Evolutionary conservation across 1,140 invertebrate genomes (phyloP).

Genomic region (Neodiprion lecontei): DNA sequence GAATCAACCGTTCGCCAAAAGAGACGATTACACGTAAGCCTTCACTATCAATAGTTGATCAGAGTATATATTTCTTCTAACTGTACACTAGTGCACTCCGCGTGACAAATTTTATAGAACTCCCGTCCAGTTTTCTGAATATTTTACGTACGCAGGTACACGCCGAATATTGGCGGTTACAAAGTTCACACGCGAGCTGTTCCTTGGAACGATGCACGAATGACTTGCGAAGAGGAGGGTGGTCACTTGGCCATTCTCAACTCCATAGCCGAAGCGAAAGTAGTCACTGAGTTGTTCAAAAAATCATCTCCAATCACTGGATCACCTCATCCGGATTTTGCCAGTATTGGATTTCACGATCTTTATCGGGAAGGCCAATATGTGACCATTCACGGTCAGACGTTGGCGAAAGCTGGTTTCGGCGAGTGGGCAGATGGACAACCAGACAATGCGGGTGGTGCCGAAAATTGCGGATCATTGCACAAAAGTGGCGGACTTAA

Average conservation of each 20-base stretch:
- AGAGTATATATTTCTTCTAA: not conserved
- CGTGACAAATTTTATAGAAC: not conserved
- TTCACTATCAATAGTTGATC: not conserved
- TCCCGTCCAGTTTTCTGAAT: not conserved
- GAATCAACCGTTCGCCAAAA: not conserved
- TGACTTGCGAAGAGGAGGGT: slow-evolving; percentile 24
- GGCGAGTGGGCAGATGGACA: slow-evolving; percentile 45
- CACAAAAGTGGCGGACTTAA: slow-evolving; percentile 50
- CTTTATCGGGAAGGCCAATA: slow-evolving; percentile 23
- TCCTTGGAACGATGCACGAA: slow-evolving; percentile 19
- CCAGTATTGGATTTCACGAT: slow-evolving; percentile 48
- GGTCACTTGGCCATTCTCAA: slow-evolving; percentile 29
- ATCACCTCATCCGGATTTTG: slow-evolving; percentile 36
- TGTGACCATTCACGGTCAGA: slow-evolving; percentile 28
- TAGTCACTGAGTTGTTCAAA: slow-evolving; percentile 37
- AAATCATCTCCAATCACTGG: not conserved
- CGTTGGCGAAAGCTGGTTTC: slow-evolving; percentile 45
- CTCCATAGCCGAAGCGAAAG: slow-evolving; percentile 31
- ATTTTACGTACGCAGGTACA: not conserved
- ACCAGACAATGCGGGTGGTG: slow-evolving; percentile 40
- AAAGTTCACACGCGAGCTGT: slow-evolving; percentile 1
- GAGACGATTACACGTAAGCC: not conserved
- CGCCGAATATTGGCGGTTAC: not conserved
- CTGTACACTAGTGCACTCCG: not conserved
- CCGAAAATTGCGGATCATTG: slow-evolving; percentile 52